These are phyloP conservation scores for Folsomia candida DNA, from an alignment of 2,888 invertebrate species.

Conservation along the genomic window DNA sequence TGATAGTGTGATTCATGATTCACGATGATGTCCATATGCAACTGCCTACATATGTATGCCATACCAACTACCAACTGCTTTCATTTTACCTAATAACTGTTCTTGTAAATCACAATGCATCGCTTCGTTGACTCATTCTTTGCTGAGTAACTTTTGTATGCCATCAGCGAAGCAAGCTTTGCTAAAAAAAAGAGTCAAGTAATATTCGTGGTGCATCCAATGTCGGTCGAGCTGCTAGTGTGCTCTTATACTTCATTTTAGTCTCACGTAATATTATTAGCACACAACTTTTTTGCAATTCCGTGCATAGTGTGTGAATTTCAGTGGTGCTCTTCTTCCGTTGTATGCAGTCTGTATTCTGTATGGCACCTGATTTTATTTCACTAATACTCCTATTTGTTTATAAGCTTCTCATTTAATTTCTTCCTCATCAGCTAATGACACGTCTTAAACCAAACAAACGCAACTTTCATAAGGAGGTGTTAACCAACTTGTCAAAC, in stretches of 20 bases:
- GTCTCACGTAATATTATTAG: not conserved
- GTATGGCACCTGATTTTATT: not conserved
- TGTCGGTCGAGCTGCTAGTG: not conserved
- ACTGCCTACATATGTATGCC: not conserved
- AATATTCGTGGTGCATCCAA: not conserved
- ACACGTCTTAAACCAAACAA: not conserved
- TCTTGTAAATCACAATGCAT: constrained; percentile 10
- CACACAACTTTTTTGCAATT: constrained; percentile 3
- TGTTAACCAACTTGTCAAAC: too few species aligned
- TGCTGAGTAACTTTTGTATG: constrained; percentile 1
- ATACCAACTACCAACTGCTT: constrained; percentile 9
- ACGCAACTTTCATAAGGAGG: too few species aligned
- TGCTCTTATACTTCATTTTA: not conserved
- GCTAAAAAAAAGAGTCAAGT: not conserved
- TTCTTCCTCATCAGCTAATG: not conserved
- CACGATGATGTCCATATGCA: too few species aligned
- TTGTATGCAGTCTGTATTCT: not conserved
- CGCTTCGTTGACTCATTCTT: constrained; percentile 18
- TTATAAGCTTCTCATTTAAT: not conserved
- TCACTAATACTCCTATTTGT: too few species aligned
- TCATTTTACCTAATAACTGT: constrained; percentile 14
- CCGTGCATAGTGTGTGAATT: not conserved
- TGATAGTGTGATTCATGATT: not conserved
- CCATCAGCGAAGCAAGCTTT: too few species aligned
- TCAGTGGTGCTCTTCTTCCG: not conserved